Evolutionary conservation across 2,888 invertebrate species (phyloP).

Genomic region (Drosophila fulvimacula): DNA sequence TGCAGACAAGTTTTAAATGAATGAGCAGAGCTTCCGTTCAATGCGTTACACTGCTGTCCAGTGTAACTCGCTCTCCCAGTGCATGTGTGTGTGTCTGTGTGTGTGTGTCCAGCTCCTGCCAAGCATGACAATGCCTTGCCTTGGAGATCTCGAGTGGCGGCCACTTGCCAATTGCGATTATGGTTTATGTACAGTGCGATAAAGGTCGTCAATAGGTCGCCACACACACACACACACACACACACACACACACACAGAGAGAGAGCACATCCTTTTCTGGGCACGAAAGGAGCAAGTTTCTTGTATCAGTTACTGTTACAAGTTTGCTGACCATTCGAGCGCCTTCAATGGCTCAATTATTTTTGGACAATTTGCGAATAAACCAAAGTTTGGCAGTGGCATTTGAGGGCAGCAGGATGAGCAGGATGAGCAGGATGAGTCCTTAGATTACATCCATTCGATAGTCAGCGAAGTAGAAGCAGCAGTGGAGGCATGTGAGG

Average conservation of each 20-base stretch:
- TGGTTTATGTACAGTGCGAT: constrained; percentile 82
- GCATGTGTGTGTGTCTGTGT: constrained; percentile 12
- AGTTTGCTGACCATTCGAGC: constrained; percentile 70
- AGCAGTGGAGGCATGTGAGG: constrained; percentile 23
- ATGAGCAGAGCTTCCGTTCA: constrained; percentile 82
- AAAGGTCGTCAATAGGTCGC: constrained; percentile 84
- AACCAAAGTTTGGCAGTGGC: constrained; percentile 66
- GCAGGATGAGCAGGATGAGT: not conserved
- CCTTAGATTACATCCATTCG: constrained; percentile 1
- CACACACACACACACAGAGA: not conserved
- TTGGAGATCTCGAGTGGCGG: constrained; percentile 66
- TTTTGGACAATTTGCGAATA: constrained; percentile 82
- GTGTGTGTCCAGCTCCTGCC: constrained; percentile 42
- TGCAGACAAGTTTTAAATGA: constrained; percentile 84
- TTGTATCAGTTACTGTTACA: constrained; percentile 64
- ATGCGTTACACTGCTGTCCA: constrained; percentile 63
- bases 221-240: constrained; percentile 27
- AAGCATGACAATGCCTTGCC: constrained; percentile 72
- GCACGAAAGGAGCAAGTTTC: constrained; percentile 69
- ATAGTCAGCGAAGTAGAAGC: constrained; percentile 27
- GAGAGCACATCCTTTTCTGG: constrained; percentile 19
- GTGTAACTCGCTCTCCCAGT: constrained; percentile 18
- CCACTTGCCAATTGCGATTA: constrained; percentile 83
- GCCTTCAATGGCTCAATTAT: constrained; percentile 83
- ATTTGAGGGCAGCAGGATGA: not conserved